Base-by-base conservation (phyloP, 2,113 vertebrate genomes). In the Platichthys flesus region DNA sequence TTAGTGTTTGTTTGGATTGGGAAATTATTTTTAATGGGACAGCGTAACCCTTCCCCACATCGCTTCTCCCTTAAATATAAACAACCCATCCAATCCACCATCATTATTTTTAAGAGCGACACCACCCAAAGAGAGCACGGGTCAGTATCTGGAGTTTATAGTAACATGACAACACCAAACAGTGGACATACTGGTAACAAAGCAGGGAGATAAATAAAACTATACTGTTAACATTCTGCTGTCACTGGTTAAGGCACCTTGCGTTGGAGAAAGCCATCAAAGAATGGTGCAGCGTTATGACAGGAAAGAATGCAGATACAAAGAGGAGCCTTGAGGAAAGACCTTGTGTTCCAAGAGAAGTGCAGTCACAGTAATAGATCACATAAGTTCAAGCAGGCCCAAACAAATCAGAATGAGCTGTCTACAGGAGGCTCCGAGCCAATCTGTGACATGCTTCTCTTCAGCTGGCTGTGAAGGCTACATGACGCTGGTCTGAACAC, bases 161-260 rank as follows among this genome's bases (percentile, higher is more conserved):
- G 42, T 6, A 52, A 75, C 55, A 79, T 87, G 69, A 70, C 23
- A 79, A 76, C 71, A 69, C 2, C 70, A 28, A 37, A 80, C 80
- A 76, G 47, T 42, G 64, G 54, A 66, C 45, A 35, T 13, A 65
- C 26, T 74, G 45, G 40, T 47, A 31, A 70, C 69, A 87, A 63
- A 68, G 82, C 78, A 40, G 61, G 58, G 55, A 5, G 56, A 74
- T 67, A 35, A 72, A 76, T 47, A 78, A 54, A 15, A 54, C 21
- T 21, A 69, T 15, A 4, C 35, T 83, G 67, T 83, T 76, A 23
- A 81, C 67, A 82, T 85, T 85, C 78, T 68, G 76, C 74, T 61
- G 66, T 62, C 85, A 31, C 63, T 52, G 47, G 18, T 74, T 71
- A 82, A 90, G 88, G 87, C 89, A 91, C 86, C 78, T 87, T 31